A percentile compares a stretch with the other conserved stretches of the same genome.
These are phyloP conservation scores for Onychostoma macrolepis DNA, from an alignment of 2,113 vertebrate species.

Conservation along the genomic window DNA sequence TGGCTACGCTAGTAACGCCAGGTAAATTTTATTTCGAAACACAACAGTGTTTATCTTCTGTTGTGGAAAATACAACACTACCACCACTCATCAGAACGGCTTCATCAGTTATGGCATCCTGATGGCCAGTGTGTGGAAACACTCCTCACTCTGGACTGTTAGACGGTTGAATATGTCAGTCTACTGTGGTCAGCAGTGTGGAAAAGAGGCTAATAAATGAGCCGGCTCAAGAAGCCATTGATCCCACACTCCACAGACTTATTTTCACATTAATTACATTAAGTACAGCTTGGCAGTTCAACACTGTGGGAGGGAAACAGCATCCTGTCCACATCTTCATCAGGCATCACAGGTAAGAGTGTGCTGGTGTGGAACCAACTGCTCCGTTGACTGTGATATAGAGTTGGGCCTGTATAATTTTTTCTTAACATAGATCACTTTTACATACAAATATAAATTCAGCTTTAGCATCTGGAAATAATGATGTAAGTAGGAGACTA, in stretches of 20 bases:
- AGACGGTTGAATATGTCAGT: slow-evolving; percentile 4
- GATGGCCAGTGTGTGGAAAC: neutral
- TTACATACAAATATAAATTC: slow-evolving; percentile 88
- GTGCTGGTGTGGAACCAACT: slow-evolving; percentile 84
- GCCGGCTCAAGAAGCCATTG: slow-evolving; percentile 61
- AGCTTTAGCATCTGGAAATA: slow-evolving; percentile 68
- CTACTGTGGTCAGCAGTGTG: slow-evolving; percentile 59
- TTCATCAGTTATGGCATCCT: neutral
- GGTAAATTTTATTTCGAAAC: no score
- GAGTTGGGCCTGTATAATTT: slow-evolving; percentile 81
- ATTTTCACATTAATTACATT: slow-evolving; percentile 70
- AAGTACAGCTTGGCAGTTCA: slow-evolving; percentile 38
- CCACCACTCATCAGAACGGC: neutral
- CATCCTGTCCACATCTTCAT: slow-evolving; percentile 17
- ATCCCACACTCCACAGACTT: slow-evolving; percentile 56
- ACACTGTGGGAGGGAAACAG: slow-evolving; percentile 1
- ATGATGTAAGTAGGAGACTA: neutral
- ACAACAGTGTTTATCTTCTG: neutral
- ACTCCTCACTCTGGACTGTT: slow-evolving; percentile 5
- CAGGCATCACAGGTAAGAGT: slow-evolving; percentile 54
- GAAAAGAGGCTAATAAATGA: slow-evolving; percentile 69
- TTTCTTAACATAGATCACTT: slow-evolving; percentile 93
- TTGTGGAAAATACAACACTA: neutral
- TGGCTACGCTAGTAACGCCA: no score
- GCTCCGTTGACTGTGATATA: slow-evolving; percentile 94